Base-by-base conservation (phyloP, 2,113 vertebrate species). In the Prionailurus bengalensis region DNA sequence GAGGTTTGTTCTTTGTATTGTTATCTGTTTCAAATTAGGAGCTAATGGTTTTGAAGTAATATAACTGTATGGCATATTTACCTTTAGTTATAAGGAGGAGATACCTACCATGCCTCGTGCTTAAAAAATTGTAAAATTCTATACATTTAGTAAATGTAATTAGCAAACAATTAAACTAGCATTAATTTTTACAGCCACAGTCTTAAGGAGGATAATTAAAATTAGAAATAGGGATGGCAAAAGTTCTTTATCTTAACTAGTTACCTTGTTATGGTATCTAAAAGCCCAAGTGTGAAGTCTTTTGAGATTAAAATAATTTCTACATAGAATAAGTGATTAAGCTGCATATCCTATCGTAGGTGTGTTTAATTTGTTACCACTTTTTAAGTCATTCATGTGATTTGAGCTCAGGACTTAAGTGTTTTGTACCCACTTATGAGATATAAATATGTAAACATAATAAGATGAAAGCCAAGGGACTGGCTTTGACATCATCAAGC, bases 21-120 rank as follows among this genome's bases (percentile, higher is more conserved):
- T 71, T 86, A 63, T 79, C 23, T 25, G 48, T 93, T 86, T 93
- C 12, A 58, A 31, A 68, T 79, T 85, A 58, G 31, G 36, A 95
- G n/a, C 53, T 79, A 39, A 68, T 92, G 61, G 45, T 81, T 96
- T 97, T 94, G 29, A 95, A 74, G 14, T 73, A 86, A 45, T 73
- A 29, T 29, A 81, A 91, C 21, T 71, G 0, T 92, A 74, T 78
- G 53, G 55, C 31, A 45, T 80, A 45, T 31, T 91, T 88, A 16
- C 73, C 58, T 86, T 95, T 79, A 89, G 17, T 89, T 90, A 33
- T n/a, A 85, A 92, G n/a, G 58, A 61, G 42, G 91, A 55, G 31
- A 65, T 82, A 82, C n/a, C 48, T 86, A 82, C n/a, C 48, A 70
- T 88, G 16, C 27, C 61, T 95, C 10, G 19, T 93, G 53, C 27